Base-by-base conservation (phyloP, 2,113 vertebrate species). In the Protomyctophum bolini region DNA sequence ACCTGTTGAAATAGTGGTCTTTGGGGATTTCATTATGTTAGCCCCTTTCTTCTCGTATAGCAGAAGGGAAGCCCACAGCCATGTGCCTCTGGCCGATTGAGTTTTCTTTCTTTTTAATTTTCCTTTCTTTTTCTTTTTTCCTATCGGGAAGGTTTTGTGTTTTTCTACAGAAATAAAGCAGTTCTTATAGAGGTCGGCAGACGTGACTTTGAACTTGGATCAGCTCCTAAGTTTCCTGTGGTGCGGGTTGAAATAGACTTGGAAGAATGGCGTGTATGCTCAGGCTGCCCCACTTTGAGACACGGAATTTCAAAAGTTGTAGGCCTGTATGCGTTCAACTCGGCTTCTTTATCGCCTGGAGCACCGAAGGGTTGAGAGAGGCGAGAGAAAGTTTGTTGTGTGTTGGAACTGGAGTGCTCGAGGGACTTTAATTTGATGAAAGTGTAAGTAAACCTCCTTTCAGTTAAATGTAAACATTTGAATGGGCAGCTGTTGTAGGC, bases 181-280 rank as follows among this genome's bases (percentile, higher is more conserved):
- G 91, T 94, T 95, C 91, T 95, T 91, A 90, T 91, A 90, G 90
- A 87, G 91, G 93, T 94, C 92, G 93, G 94, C 91, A 92, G 89
- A 94, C 93, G 91, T 95, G 95, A 95, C 97, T 98, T 98, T 98
- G 97, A 98, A 98, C 96, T 98, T 98, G 96, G 96, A 95, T 96
- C 95, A 95, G 95, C 94, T 95, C 91, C 91, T 95, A 90, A 88
- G 94, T 91, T 93, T 96, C 95, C 95, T 94, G 95, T 90, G 86
- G 96, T 87, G 97, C 94, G 91, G 91, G 92, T 83, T 91, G 94
- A 92, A 92, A 92, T 94, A 94, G 92, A 89, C 85, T 88, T 91
- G 87, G 90, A 94, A 95, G 94, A 95, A 95, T 90, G 92, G 93
- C 87, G 71, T 76, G 93, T 86, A 79, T 87, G 88, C 86, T 77